Conservation (phyloP, 1,140 invertebrate species). For the Magallana ariakensis region DNA sequence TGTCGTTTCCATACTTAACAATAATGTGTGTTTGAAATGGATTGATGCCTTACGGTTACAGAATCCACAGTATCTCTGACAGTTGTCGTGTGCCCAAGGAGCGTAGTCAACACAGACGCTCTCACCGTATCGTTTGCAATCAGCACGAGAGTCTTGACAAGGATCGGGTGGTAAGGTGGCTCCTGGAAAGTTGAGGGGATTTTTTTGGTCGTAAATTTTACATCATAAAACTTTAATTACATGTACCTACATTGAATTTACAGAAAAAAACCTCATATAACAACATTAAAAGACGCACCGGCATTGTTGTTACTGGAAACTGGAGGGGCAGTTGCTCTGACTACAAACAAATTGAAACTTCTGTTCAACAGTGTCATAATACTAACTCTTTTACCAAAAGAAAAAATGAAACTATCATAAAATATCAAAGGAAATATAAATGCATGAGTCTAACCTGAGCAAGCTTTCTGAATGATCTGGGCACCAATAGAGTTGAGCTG, state of each 20-base stretch:
- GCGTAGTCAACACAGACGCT: constrained; percentile 56
- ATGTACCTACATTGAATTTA: too few species aligned
- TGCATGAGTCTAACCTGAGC: constrained; percentile 54
- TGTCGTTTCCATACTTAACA: too few species aligned
- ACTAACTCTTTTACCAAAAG: neutral
- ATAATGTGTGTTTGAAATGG: neutral
- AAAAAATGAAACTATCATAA: neutral
- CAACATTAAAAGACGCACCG: neutral
- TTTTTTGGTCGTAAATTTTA: too few species aligned
- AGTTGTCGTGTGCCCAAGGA: constrained; percentile 66
- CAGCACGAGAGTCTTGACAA: constrained; percentile 59
- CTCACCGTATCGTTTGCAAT: constrained; percentile 60
- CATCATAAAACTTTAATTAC: too few species aligned
- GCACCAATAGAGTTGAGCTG: constrained; percentile 60
- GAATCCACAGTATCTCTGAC: constrained; percentile 60
- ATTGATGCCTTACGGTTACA: constrained; percentile 55
- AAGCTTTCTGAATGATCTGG: constrained; percentile 63
- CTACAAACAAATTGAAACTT: constrained; percentile 11
- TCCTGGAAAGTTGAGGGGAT: constrained; percentile 39
- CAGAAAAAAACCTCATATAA: too few species aligned
- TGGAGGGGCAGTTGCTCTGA: constrained; percentile 37
- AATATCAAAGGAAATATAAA: neutral
- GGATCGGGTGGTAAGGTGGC: constrained; percentile 59
- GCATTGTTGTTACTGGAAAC: neutral
- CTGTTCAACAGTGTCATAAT: neutral